Evolutionary conservation across 2,113 vertebrate genomes (phyloP).

Genomic region (Pseudolaguvia tuberculata): DNA sequence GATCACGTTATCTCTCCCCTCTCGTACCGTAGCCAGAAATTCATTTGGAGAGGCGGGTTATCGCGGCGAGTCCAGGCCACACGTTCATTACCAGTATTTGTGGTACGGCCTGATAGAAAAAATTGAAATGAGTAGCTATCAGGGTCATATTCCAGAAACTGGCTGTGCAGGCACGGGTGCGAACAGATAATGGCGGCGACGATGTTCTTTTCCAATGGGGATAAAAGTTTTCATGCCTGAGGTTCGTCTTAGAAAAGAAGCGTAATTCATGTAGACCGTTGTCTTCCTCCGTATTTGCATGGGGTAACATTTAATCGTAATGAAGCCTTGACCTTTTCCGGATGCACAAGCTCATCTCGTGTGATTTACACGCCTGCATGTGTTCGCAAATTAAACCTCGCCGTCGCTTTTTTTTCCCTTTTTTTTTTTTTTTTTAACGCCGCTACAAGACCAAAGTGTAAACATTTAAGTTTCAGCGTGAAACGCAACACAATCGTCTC

Average conservation of each 20-base stretch:
- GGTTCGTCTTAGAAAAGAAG: background rate
- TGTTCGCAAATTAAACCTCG: background rate
- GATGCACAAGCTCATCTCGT: background rate
- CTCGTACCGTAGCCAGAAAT: constrained; percentile 11
- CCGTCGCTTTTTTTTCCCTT: too few relatives aligned
- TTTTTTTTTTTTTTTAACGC: too few relatives aligned
- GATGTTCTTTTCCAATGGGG: background rate
- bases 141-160: constrained; percentile 21
- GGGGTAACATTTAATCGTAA: constrained; percentile 12
- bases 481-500: background rate
- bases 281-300: constrained; percentile 4
- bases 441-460: constrained; percentile 1
- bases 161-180: background rate
- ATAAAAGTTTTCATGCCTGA: background rate
- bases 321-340: constrained; percentile 18
- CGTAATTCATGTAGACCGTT: background rate
- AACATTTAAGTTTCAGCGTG: background rate
- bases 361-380: constrained; percentile 6
- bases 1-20: constrained; percentile 25
- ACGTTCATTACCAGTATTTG: constrained; percentile 30
- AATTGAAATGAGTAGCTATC: constrained; percentile 31
- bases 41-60: constrained; percentile 35
- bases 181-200: background rate
- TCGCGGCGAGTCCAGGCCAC: constrained; percentile 25
- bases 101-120: constrained; percentile 11